Evolutionary conservation across 2,797 vertebrate species (phyloP).

Genomic region (Carcharodon carcharias): DNA sequence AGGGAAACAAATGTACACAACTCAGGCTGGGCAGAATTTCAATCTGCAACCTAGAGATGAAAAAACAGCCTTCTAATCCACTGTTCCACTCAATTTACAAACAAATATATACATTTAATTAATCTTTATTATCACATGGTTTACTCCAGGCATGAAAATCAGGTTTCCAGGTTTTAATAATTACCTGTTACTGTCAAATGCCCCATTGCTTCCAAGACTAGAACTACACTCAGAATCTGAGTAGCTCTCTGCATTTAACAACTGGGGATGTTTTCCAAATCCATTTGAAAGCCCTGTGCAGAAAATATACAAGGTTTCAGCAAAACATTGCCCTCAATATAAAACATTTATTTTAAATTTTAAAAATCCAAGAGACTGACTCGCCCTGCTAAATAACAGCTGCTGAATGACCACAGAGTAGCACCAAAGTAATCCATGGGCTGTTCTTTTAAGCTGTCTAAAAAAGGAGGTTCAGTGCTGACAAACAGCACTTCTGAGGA

Average conservation of each 20-base stretch:
- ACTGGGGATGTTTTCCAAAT: constrained; percentile 62
- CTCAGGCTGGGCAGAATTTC: neutral
- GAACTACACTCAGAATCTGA: constrained; percentile 74
- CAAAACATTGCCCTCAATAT: neutral
- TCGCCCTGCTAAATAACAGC: neutral
- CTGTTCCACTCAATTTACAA: neutral
- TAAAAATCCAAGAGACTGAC: neutral
- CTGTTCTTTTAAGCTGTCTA: neutral
- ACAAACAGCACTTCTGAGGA: neutral
- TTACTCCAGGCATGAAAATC: neutral
- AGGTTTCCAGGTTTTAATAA: constrained; percentile 33
- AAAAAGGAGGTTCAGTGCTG: neutral
- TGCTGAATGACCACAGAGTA: neutral
- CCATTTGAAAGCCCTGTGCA: constrained; percentile 78
- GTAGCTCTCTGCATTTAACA: constrained; percentile 53
- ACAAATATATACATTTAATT: neutral
- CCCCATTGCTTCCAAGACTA: constrained; percentile 49
- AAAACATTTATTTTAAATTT: neutral
- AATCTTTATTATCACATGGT: neutral
- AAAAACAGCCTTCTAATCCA: neutral
- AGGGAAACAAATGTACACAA: neutral
- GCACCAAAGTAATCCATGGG: neutral
- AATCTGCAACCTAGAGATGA: neutral
- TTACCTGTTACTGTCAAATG: constrained; percentile 77
- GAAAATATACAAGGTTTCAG: constrained; percentile 41